Conservation (phyloP, 64 coral and sea anemone genomes). For the Anthopleura sola region DNA sequence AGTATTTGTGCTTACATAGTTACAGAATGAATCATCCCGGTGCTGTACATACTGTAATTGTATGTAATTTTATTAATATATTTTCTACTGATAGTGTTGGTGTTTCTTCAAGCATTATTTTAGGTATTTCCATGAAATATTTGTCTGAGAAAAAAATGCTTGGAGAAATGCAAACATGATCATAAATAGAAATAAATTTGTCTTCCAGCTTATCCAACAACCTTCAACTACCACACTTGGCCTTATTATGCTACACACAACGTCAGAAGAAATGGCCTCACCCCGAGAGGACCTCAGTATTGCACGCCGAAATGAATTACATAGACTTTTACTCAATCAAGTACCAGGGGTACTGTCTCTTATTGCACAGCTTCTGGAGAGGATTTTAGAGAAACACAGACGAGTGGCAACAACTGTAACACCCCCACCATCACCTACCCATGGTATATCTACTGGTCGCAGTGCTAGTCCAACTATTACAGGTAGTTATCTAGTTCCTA, state of each 20-base stretch:
- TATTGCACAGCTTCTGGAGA: slow-evolving; percentile 71
- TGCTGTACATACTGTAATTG: no score
- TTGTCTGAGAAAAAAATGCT: no score
- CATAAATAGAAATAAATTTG: background rate
- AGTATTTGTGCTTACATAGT: no score
- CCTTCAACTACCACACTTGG: slow-evolving; percentile 66
- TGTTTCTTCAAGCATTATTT: no score
- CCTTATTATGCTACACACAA: slow-evolving; percentile 87
- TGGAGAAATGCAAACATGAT: no score
- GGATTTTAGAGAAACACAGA: slow-evolving; percentile 88
- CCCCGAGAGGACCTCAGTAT: slow-evolving; percentile 94
- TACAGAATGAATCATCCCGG: no score
- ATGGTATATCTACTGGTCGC: slow-evolving; percentile 75
- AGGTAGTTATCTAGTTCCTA: background rate
- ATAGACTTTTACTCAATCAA: slow-evolving; percentile 86
- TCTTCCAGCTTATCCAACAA: slow-evolving; percentile 80
- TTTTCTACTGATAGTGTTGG: no score
- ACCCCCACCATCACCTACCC: slow-evolving; percentile 94
- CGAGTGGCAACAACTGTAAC: slow-evolving; percentile 83
- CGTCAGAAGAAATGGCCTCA: slow-evolving; percentile 95
- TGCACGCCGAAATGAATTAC: slow-evolving; percentile 85
- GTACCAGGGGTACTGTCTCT: slow-evolving; percentile 72
- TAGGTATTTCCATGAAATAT: no score
- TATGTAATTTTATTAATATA: no score
- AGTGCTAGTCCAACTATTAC: slow-evolving; percentile 68